phyloP scores from a whole-genome alignment of 1,140 invertebrate species.

The Conus ventricosus region DNA sequence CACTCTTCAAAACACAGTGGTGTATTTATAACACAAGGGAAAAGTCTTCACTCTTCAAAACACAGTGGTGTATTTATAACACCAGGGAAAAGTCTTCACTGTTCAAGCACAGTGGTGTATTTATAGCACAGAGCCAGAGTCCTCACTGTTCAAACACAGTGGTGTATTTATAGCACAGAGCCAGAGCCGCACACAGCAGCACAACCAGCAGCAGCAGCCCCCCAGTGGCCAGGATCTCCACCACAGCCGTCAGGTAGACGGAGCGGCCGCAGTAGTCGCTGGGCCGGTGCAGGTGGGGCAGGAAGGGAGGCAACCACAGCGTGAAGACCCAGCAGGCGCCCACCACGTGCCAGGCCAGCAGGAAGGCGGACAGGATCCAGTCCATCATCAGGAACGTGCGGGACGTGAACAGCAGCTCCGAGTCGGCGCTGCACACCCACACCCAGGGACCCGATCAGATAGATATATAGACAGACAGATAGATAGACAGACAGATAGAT shows the following conservation, averaged over 20 bases:
- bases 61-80: no score
- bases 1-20: not conserved
- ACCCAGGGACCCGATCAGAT: no score
- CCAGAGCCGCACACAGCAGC: conserved; percentile 48
- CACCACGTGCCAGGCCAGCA: conserved; percentile 73
- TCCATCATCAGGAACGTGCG: conserved; percentile 72
- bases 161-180: conserved; percentile 24
- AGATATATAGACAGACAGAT: no score
- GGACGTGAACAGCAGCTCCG: conserved; percentile 63
- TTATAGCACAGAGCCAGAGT: no score
- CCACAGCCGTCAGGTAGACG: conserved; percentile 70
- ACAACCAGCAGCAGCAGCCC: conserved; percentile 77
- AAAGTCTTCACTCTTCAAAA: no score
- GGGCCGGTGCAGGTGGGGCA: conserved; percentile 78
- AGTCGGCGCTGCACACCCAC: conserved; percentile 50
- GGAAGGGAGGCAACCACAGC: conserved; percentile 66
- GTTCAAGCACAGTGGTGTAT: no score
- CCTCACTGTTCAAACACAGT: conserved; percentile 27
- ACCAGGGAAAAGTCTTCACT: no score
- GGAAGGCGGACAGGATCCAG: conserved; percentile 79
- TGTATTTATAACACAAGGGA: no score
- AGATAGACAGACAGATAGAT: no score
- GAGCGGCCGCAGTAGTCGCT: conserved; percentile 69
- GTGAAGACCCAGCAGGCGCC: conserved; percentile 75
- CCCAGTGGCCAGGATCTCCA: conserved; percentile 79